Conservation (phyloP, 2,888 invertebrate species). For the Drosophila austrosaltans region DNA sequence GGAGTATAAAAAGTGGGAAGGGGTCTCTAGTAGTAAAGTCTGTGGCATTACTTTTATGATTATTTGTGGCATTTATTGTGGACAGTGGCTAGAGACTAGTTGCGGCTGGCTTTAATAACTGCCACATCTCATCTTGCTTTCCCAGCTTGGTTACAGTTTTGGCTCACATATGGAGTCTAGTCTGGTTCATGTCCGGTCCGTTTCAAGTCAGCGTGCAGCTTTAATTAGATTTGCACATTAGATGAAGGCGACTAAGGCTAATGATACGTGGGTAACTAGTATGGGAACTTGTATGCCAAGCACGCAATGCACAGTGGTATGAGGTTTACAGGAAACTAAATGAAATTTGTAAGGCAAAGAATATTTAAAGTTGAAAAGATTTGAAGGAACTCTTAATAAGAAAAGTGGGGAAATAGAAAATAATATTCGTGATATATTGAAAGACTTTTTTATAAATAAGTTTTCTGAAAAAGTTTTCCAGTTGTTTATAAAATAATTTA, state of each 20-base stretch:
- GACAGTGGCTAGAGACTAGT: constrained; percentile 38
- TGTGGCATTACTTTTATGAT: constrained; percentile 81
- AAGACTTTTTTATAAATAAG: too few species aligned
- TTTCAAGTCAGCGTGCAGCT: constrained; percentile 42
- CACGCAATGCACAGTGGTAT: constrained; percentile 49
- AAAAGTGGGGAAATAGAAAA: too few species aligned
- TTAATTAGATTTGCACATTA: constrained; percentile 80
- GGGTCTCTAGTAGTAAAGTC: constrained; percentile 46
- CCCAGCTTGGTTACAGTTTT: background rate
- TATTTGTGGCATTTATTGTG: constrained; percentile 80
- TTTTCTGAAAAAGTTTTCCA: too few species aligned
- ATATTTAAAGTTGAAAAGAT: too few species aligned
- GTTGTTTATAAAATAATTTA: too few species aligned
- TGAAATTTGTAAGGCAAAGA: too few species aligned
- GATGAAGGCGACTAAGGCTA: constrained; percentile 52
- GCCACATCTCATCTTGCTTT: background rate
- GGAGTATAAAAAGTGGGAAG: constrained; percentile 19
- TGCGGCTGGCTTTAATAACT: constrained; percentile 51
- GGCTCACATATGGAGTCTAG: constrained; percentile 56
- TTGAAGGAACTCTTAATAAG: background rate
- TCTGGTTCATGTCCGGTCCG: constrained; percentile 50
- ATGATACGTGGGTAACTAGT: constrained; percentile 49
- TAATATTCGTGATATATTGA: too few species aligned
- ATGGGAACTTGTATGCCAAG: constrained; percentile 58
- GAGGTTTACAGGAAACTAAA: background rate